These are phyloP conservation scores for Brienomyrus brachyistius DNA, from an alignment of 2,113 vertebrate genomes.

Conservation along the genomic window DNA sequence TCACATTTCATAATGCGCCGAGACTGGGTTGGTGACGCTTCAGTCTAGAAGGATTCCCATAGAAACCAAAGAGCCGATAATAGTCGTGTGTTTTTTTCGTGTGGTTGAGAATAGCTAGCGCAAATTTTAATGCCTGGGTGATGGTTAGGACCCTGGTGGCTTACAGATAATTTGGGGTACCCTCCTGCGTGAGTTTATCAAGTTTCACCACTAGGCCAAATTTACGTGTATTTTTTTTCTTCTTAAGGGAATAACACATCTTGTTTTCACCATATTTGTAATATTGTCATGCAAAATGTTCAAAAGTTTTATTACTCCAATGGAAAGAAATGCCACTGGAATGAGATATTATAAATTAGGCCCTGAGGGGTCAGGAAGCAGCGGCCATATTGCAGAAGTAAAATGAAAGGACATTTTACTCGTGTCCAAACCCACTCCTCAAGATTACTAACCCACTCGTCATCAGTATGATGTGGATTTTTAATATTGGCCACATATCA, in stretches of 20 bases:
- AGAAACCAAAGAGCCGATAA: conserved; percentile 36
- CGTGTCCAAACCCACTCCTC: background rate
- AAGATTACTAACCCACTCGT: background rate
- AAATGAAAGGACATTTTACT: background rate
- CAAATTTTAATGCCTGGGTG: background rate
- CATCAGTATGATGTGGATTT: background rate
- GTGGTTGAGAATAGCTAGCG: conserved; percentile 30
- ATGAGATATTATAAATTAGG: background rate
- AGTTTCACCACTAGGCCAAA: background rate
- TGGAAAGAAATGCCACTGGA: background rate
- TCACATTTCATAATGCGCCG: conserved; percentile 42
- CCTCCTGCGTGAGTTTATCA: background rate
- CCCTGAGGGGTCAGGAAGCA: background rate
- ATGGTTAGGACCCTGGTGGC: background rate
- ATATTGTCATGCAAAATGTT: background rate
- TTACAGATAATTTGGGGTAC: background rate
- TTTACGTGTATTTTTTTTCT: background rate
- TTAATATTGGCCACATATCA: background rate
- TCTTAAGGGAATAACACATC: background rate
- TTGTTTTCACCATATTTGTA: background rate
- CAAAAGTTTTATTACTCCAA: background rate
- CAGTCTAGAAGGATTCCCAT: conserved; percentile 27
- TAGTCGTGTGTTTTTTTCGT: conserved; percentile 38
- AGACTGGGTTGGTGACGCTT: conserved; percentile 31
- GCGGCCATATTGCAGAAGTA: background rate